Conservation (phyloP, 2,113 vertebrate genomes). For the Myocastor coypus region DNA sequence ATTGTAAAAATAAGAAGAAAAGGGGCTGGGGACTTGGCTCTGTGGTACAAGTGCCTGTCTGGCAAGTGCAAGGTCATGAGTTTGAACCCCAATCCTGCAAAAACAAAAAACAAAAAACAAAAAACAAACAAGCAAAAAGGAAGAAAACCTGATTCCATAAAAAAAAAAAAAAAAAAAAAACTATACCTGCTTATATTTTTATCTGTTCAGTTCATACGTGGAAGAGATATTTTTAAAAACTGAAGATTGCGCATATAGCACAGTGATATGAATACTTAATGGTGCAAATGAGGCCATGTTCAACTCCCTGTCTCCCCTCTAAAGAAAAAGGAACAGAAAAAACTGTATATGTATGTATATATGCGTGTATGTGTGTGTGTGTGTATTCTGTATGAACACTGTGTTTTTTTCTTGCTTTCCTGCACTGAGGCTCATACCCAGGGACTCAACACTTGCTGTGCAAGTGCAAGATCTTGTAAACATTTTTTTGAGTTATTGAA, state of each 20-base stretch:
- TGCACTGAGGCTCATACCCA: background rate
- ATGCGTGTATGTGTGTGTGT: too few relatives aligned
- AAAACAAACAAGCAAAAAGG: too few relatives aligned
- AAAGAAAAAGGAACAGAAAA: background rate
- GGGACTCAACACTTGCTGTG: background rate
- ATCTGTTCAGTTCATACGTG: background rate
- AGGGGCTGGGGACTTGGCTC: too few relatives aligned
- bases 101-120: too few relatives aligned
- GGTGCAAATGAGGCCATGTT: background rate
- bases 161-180: constrained; percentile 29
- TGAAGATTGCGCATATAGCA: background rate
- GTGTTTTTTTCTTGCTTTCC: background rate
- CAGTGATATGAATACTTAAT: background rate
- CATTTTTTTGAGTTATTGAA: constrained; percentile 40
- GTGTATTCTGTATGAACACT: background rate
- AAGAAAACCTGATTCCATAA: constrained; percentile 47
- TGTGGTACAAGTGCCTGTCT: too few relatives aligned
- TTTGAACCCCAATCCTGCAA: too few relatives aligned
- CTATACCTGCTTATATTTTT: constrained; percentile 13
- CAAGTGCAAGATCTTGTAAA: background rate
- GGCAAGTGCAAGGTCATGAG: too few relatives aligned
- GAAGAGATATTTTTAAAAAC: background rate
- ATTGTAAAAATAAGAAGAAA: constrained; percentile 40
- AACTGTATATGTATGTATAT: too few relatives aligned
- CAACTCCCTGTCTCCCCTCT: background rate